phyloP scores from a whole-genome alignment of 2,113 vertebrate species.

The Rhinichthys klamathensis region DNA sequence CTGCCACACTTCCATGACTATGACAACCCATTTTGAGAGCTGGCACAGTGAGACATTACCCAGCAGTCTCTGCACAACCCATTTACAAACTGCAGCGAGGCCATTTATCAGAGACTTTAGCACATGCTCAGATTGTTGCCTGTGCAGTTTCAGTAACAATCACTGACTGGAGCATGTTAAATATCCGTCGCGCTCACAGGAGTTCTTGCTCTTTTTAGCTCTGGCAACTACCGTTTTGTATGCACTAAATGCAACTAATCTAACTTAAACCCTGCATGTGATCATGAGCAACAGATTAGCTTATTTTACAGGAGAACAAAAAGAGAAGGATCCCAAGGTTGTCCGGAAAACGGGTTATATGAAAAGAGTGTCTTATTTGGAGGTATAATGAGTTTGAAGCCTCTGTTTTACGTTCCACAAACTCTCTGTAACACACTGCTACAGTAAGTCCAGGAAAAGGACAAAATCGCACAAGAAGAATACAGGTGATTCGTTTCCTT shows the following conservation, averaged over 20 bases:
- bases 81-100: constrained; percentile 47
- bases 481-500: constrained; percentile 6
- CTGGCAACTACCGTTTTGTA: background rate
- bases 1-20: constrained; percentile 29
- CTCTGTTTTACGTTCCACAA: background rate
- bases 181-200: background rate
- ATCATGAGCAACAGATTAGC: constrained; percentile 5
- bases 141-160: constrained; percentile 32
- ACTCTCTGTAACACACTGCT: background rate
- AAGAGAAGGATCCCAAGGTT: constrained; percentile 18
- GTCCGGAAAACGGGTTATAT: background rate
- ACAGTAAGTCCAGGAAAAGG: background rate
- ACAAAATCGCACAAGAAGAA: background rate
- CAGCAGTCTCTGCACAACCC: constrained; percentile 51
- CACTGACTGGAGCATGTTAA: constrained; percentile 33
- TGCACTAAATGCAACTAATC: background rate
- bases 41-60: constrained; percentile 45
- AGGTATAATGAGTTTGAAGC: background rate
- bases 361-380: background rate
- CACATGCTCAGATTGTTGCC: constrained; percentile 42
- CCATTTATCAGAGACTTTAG: constrained; percentile 46
- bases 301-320: constrained; percentile 3
- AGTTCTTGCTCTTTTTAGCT: background rate
- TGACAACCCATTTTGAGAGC: constrained; percentile 47
- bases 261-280: background rate